A percentile compares a stretch with the other conserved stretches of the same genome.
Conservation (phyloP, 2,797 vertebrate genomes). For the Astyanax mexicanus region DNA sequence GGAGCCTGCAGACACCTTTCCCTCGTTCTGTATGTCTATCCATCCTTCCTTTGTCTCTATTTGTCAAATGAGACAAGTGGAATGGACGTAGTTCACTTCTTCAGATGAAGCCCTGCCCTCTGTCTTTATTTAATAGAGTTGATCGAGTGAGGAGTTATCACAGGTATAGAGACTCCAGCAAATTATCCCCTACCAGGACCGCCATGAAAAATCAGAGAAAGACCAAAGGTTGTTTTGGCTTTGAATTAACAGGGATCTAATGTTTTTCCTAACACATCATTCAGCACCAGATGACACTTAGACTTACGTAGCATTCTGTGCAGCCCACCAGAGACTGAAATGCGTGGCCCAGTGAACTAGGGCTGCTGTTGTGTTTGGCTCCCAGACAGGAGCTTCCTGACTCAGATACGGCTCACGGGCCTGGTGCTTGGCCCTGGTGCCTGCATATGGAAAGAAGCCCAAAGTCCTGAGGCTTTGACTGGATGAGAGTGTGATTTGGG, state of each 20-base stretch:
- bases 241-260: not conserved
- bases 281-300: slow-evolving; percentile 3
- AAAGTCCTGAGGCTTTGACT: not conserved
- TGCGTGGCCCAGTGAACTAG: slow-evolving; percentile 49
- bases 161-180: not conserved
- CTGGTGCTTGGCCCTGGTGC: not conserved
- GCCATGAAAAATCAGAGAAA: not conserved
- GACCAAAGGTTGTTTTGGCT: not conserved
- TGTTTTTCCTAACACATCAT: not conserved
- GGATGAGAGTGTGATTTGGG: not conserved
- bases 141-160: not conserved
- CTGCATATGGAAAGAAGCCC: not conserved
- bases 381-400: not conserved
- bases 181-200: slow-evolving; percentile 1
- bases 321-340: slow-evolving; percentile 49
- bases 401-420: not conserved
- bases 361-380: slow-evolving; percentile 10
- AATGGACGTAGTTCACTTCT: slow-evolving; percentile 14
- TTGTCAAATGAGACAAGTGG: slow-evolving; percentile 34
- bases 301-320: not conserved
- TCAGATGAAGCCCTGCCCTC: not conserved
- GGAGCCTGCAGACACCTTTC: slow-evolving; percentile 28
- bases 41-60: slow-evolving; percentile 12
- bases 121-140: slow-evolving; percentile 13
- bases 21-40: slow-evolving; percentile 17